Conservation (phyloP, 2,797 vertebrate species). For the Salarias fasciatus region DNA sequence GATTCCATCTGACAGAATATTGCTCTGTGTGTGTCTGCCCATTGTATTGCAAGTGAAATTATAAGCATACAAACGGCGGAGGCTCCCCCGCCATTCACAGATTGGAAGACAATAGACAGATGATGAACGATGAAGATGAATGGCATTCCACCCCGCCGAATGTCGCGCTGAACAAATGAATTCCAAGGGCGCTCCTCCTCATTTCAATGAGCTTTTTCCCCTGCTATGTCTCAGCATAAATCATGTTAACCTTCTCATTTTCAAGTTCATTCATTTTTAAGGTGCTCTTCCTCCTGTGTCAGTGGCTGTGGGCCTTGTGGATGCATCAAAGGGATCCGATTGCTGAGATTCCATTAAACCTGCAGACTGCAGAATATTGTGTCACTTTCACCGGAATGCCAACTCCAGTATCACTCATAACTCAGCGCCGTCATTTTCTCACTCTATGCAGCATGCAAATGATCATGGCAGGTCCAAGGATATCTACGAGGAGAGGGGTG, state of each 20-base stretch:
- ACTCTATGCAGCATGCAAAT: slow-evolving; percentile 56
- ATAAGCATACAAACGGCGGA: slow-evolving; percentile 39
- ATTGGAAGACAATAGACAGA: slow-evolving; percentile 68
- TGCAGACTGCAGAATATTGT: slow-evolving; percentile 62
- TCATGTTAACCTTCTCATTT: slow-evolving; percentile 83
- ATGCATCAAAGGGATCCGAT: slow-evolving; percentile 66
- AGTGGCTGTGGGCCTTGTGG: slow-evolving; percentile 36
- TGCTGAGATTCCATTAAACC: slow-evolving; percentile 76
- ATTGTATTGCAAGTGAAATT: slow-evolving; percentile 39
- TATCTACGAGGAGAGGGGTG: slow-evolving; percentile 20
- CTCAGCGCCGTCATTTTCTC: slow-evolving; percentile 53
- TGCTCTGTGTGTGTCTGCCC: slow-evolving; percentile 31
- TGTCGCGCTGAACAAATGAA: slow-evolving; percentile 73
- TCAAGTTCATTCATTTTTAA: slow-evolving; percentile 84
- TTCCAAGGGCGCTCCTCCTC: slow-evolving; percentile 73
- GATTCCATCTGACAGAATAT: slow-evolving; percentile 39
- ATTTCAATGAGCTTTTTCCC: slow-evolving; percentile 72
- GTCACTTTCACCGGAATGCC: slow-evolving; percentile 65
- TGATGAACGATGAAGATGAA: slow-evolving; percentile 74
- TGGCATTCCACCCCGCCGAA: slow-evolving; percentile 49
- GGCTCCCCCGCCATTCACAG: slow-evolving; percentile 57
- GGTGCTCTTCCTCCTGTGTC: slow-evolving; percentile 59
- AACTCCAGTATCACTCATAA: slow-evolving; percentile 62
- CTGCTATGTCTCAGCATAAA: slow-evolving; percentile 72
- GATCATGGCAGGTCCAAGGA: slow-evolving; percentile 32